Evolutionary conservation across 64 coral and sea anemone genomes (phyloP).

Genomic region (Montipora capricornis): DNA sequence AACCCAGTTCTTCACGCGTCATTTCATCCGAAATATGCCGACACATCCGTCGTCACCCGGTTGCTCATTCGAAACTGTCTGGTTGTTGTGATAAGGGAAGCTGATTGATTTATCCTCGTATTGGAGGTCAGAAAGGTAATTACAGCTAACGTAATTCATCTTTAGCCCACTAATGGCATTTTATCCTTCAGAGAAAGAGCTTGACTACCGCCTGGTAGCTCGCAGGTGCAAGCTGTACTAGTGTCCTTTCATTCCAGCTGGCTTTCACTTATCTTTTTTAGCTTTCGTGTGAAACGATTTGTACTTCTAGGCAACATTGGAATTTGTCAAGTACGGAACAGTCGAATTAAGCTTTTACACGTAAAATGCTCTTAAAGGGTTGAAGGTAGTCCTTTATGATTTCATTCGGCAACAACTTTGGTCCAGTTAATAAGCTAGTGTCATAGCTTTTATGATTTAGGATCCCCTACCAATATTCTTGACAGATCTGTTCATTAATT

Average conservation of each 20-base stretch:
- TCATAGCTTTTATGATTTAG: too few relatives aligned
- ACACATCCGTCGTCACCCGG: neutral
- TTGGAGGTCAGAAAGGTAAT: neutral
- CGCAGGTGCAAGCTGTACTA: neutral
- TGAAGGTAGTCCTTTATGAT: too few relatives aligned
- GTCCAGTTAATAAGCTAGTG: too few relatives aligned
- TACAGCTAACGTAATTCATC: neutral
- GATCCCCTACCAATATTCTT: too few relatives aligned
- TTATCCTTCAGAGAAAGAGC: neutral
- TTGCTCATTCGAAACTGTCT: conserved; percentile 35
- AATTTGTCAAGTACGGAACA: neutral
- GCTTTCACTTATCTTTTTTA: too few relatives aligned
- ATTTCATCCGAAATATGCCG: neutral
- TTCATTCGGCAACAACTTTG: too few relatives aligned
- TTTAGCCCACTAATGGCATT: neutral
- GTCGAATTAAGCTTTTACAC: neutral
- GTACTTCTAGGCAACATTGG: neutral
- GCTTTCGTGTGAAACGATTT: too few relatives aligned
- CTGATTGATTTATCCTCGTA: neutral
- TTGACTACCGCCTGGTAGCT: neutral
- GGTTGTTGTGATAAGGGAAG: neutral
- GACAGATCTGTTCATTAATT: too few relatives aligned
- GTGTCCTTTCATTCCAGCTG: neutral
- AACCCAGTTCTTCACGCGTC: conserved; percentile 29
- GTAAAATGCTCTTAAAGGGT: neutral